These are phyloP conservation scores for Phortica variegata DNA, from an alignment of 1,140 invertebrate genomes.

Conservation along the genomic window DNA sequence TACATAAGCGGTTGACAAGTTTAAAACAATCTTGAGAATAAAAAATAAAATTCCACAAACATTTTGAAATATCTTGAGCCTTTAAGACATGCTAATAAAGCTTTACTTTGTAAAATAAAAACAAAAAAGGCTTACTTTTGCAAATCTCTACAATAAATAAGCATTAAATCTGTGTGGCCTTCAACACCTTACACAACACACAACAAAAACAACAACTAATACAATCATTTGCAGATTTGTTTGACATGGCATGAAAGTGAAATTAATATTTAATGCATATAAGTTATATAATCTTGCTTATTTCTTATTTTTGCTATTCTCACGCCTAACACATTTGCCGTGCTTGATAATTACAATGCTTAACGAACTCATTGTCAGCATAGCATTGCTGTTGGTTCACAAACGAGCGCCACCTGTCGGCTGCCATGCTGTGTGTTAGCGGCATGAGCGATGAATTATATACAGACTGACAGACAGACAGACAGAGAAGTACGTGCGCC, in stretches of 20 bases:
- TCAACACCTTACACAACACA: too few relatives aligned
- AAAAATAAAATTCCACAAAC: not conserved
- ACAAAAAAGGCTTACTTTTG: not conserved
- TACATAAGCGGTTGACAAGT: too few relatives aligned
- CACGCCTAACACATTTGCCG: conserved; percentile 27
- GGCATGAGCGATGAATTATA: conserved; percentile 22
- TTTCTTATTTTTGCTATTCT: conserved; percentile 1
- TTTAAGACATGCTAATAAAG: not conserved
- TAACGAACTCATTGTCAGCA: conserved; percentile 43
- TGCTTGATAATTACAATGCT: conserved; percentile 40
- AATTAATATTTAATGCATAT: conserved; percentile 36
- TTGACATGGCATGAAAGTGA: not conserved
- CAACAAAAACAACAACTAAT: too few relatives aligned
- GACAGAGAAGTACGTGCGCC: too few relatives aligned
- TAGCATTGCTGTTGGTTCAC: conserved; percentile 6
- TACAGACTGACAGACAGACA: conserved; percentile 9
- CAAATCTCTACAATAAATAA: too few relatives aligned
- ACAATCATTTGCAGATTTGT: conserved; percentile 1
- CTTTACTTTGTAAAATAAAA: not conserved
- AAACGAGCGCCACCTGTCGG: not conserved
- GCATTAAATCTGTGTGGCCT: too few relatives aligned
- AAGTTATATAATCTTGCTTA: conserved; percentile 1
- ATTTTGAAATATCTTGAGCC: not conserved
- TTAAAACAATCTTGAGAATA: too few relatives aligned
- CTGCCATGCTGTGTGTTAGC: not conserved